A percentile compares a stretch with the other conserved stretches of the same genome.
phyloP scores from a whole-genome alignment of 37 sponge, comb jelly and placozoan species.

The Oscarella lobularis region DNA sequence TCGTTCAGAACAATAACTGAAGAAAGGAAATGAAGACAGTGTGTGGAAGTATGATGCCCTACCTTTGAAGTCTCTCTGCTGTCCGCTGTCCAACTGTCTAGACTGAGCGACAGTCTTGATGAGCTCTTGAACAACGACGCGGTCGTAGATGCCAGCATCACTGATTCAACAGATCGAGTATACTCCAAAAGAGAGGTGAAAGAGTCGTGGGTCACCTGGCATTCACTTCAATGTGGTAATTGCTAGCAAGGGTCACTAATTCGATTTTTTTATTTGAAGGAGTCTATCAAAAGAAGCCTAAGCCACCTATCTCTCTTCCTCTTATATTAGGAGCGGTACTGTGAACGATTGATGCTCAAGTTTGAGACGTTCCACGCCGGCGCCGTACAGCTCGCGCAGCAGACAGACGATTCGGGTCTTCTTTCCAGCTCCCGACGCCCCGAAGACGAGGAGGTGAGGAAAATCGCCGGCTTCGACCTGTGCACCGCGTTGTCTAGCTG shows the following conservation, averaged over 20 bases:
- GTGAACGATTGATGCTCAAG: slow-evolving; percentile 88
- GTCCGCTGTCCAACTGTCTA: slow-evolving; percentile 48
- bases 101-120: slow-evolving; percentile 87
- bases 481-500: neutral
- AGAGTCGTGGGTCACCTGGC: slow-evolving; percentile 42
- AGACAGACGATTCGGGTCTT: slow-evolving; percentile 96
- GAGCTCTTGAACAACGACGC: slow-evolving; percentile 87
- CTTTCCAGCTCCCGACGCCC: slow-evolving; percentile 98
- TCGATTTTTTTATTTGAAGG: slow-evolving; percentile 98
- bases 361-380: slow-evolving; percentile 83
- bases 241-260: slow-evolving; percentile 83
- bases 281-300: slow-evolving; percentile 39
- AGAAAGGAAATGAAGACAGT: neutral
- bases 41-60: neutral
- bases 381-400: slow-evolving; percentile 90
- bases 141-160: slow-evolving; percentile 92
- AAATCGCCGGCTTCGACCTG: slow-evolving; percentile 84
- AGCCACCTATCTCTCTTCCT: neutral
- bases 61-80: slow-evolving; percentile 86
- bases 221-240: slow-evolving; percentile 96
- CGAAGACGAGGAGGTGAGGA: slow-evolving; percentile 92
- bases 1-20: slow-evolving; percentile 79
- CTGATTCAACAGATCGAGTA: slow-evolving; percentile 11
- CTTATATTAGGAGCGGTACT: slow-evolving; percentile 17
- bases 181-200: neutral